phyloP scores from a whole-genome alignment of 2,888 invertebrate species.

The Tachina fera region DNA sequence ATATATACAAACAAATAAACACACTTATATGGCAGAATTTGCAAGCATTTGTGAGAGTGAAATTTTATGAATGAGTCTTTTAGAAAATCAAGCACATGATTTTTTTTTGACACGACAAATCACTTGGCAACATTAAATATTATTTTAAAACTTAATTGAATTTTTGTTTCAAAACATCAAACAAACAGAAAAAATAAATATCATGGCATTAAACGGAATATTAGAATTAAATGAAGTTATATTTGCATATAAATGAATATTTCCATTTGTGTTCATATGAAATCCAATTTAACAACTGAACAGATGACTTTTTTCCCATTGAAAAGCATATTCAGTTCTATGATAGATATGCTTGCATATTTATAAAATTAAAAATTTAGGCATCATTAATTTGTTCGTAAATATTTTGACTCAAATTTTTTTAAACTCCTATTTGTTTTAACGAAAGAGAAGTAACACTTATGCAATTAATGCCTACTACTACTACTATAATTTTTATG shows the following conservation, averaged over 20 bases:
- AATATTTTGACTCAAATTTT: neutral
- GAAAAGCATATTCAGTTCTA: too few species aligned
- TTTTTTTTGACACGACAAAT: slow-evolving; percentile 5
- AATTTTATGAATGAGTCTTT: neutral
- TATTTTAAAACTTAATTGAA: slow-evolving; percentile 5
- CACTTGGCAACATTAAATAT: neutral
- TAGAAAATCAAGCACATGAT: neutral
- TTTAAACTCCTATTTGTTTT: too few species aligned
- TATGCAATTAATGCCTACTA: too few species aligned
- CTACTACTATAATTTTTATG: too few species aligned
- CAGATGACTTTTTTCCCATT: neutral
- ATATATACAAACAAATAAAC: neutral
- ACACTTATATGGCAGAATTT: neutral
- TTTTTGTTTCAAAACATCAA: slow-evolving; percentile 4
- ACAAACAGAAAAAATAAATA: neutral
- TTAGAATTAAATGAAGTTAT: neutral
- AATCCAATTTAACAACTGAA: neutral
- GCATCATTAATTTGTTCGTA: neutral
- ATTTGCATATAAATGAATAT: neutral
- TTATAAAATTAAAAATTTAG: too few species aligned
- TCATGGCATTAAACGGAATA: neutral
- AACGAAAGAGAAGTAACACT: too few species aligned
- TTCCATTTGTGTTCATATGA: neutral
- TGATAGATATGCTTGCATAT: too few species aligned
- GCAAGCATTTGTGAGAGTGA: neutral